Percentiles rank a stretch among this genome's conserved stretches.
Evolutionary conservation across 2,113 vertebrate species (phyloP).

Genomic region (Himantopus leucocephalus): DNA sequence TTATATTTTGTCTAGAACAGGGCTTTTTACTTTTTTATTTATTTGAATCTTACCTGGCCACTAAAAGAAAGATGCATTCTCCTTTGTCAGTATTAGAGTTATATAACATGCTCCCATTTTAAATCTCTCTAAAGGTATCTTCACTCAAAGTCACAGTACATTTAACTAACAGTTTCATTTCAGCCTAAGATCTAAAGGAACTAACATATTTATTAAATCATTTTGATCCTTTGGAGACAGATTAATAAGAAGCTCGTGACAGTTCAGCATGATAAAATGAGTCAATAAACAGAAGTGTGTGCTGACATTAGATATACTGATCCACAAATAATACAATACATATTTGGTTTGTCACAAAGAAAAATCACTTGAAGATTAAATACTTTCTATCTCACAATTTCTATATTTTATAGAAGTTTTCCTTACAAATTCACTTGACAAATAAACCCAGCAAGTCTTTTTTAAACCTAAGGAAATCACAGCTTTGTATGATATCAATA

Average conservation of each 20-base stretch:
- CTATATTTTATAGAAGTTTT: neutral
- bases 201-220: conserved; percentile 67
- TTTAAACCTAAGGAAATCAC: conserved; percentile 5
- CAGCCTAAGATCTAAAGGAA: conserved; percentile 50
- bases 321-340: conserved; percentile 40
- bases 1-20: neutral
- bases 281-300: conserved; percentile 66
- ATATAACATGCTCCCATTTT: neutral
- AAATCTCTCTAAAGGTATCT: neutral
- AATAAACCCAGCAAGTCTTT: conserved; percentile 2
- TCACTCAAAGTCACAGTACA: conserved; percentile 46
- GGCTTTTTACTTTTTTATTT: neutral
- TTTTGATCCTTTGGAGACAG: conserved; percentile 73
- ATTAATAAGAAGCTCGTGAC: conserved; percentile 69
- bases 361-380: conserved; percentile 39
- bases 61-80: neutral
- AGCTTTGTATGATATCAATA: conserved; percentile 14
- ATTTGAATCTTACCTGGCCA: conserved; percentile 8
- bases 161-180: conserved; percentile 62
- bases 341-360: conserved; percentile 58
- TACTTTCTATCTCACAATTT: neutral
- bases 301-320: neutral
- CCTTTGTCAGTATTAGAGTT: neutral
- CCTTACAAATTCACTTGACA: neutral
- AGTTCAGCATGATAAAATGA: conserved; percentile 72